Percentiles rank a stretch among this genome's conserved stretches.
These are phyloP conservation scores for Dicyrtoma fusca DNA, from an alignment of 2,888 invertebrate genomes.

Conservation along the genomic window DNA sequence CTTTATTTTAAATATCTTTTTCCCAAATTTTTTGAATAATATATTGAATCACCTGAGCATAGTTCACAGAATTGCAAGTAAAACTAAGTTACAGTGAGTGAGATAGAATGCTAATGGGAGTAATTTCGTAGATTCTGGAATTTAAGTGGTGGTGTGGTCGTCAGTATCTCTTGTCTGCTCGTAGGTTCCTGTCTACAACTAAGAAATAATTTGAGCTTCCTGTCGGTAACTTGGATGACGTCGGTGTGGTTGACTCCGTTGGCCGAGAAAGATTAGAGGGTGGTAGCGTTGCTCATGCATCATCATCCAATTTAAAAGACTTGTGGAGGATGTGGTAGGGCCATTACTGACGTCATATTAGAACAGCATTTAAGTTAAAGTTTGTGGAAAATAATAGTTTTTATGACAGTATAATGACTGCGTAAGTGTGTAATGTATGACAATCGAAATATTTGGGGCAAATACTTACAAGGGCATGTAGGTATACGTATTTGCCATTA, in stretches of 20 bases:
- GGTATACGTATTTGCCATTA: too few relatives aligned
- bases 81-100: neutral
- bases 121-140: too few relatives aligned
- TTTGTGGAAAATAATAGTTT: constrained; percentile 1
- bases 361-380: neutral
- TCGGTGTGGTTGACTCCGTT: constrained; percentile 27
- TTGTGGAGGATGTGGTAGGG: neutral
- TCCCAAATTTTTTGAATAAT: neutral
- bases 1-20: too few relatives aligned
- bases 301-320: constrained; percentile 34
- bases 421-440: too few relatives aligned
- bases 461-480: too few relatives aligned
- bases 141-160: too few relatives aligned
- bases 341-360: neutral
- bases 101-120: neutral
- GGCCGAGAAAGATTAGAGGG: constrained; percentile 31
- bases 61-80: neutral
- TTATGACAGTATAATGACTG: too few relatives aligned
- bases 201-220: constrained; percentile 15
- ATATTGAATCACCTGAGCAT: neutral
- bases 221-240: constrained; percentile 31
- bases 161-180: too few relatives aligned
- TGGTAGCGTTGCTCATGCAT: constrained; percentile 28
- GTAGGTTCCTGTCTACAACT: too few relatives aligned
- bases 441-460: too few relatives aligned